Conservation (phyloP, 2,797 vertebrate species). For the Remorina albescens region DNA sequence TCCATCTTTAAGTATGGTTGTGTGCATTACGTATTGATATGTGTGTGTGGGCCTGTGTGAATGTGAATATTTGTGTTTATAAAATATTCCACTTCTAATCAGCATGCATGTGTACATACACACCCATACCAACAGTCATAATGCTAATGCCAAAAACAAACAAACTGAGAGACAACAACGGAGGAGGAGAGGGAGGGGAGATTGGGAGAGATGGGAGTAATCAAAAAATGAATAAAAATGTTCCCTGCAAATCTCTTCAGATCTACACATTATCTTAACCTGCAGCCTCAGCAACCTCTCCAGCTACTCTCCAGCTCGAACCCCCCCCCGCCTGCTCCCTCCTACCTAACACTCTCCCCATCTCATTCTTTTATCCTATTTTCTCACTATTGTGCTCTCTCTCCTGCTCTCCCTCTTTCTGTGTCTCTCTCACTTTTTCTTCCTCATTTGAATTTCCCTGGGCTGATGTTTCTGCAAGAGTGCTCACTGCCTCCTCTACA, state of each 20-base stretch:
- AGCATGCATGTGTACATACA: conserved; percentile 80
- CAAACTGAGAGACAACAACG: conserved; percentile 83
- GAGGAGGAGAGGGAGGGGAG: conserved; percentile 71
- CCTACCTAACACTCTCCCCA: conserved; percentile 70
- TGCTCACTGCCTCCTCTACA: conserved; percentile 86
- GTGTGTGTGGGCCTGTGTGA: conserved; percentile 43
- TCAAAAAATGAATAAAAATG: conserved; percentile 92
- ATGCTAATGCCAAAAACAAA: conserved; percentile 83
- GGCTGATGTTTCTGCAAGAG: conserved; percentile 98
- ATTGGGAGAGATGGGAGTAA: conserved; percentile 76
- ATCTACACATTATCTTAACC: conserved; percentile 87
- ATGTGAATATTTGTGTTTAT: conserved; percentile 72
- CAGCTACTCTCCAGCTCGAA: conserved; percentile 59
- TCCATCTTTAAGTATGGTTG: conserved; percentile 76
- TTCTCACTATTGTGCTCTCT: conserved; percentile 86
- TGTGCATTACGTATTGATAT: conserved; percentile 67
- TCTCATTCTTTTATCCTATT: conserved; percentile 83
- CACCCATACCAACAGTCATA: conserved; percentile 69
- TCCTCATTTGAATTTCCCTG: conserved; percentile 94
- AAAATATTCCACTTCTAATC: conserved; percentile 81
- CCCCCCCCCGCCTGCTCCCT: conserved; percentile 42
- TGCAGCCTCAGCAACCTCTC: conserved; percentile 88
- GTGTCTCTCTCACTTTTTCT: conserved; percentile 77
- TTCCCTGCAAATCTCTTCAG: conserved; percentile 87
- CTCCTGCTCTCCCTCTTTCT: conserved; percentile 65